Conservation (phyloP, 2,113 vertebrate species). For the Dipodomys ordii region DNA sequence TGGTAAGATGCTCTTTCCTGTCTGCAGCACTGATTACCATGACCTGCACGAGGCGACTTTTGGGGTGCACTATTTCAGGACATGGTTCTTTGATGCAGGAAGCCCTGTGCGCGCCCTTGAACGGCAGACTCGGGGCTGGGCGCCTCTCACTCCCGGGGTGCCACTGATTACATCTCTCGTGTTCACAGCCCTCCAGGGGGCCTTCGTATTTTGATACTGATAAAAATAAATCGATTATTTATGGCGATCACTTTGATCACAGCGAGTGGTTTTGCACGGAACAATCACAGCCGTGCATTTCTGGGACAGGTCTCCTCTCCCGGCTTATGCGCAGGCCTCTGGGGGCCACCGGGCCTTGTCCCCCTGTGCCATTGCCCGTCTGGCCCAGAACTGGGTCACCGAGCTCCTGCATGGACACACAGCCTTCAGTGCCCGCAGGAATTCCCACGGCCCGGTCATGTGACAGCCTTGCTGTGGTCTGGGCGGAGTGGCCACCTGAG, state of each 20-base stretch:
- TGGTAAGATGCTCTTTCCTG: not conserved
- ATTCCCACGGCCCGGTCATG: constrained; percentile 68
- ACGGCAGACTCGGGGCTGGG: constrained; percentile 75
- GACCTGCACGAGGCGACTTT: constrained; percentile 82
- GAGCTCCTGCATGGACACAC: constrained; percentile 55
- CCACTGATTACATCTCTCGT: constrained; percentile 80
- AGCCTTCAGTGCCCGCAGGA: constrained; percentile 57
- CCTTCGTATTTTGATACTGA: constrained; percentile 59
- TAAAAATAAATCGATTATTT: constrained; percentile 87
- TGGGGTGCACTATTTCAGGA: constrained; percentile 77
- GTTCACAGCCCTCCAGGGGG: constrained; percentile 77
- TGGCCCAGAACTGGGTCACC: constrained; percentile 65
- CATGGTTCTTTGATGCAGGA: constrained; percentile 82
- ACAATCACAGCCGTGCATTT: constrained; percentile 66
- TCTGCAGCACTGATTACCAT: constrained; percentile 53
- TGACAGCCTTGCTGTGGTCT: not conserved
- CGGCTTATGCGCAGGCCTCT: constrained; percentile 32
- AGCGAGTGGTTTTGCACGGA: constrained; percentile 68
- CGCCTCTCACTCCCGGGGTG: constrained; percentile 79
- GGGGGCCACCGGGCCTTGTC: constrained; percentile 27
- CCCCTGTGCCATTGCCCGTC: not conserved
- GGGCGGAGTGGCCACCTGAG: not conserved
- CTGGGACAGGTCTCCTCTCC: constrained; percentile 59
- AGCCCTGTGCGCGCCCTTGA: constrained; percentile 81
- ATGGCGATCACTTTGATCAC: constrained; percentile 85